These are phyloP conservation scores for Phyllotreta striolata DNA, from an alignment of 2,888 invertebrate genomes.

Conservation along the genomic window DNA sequence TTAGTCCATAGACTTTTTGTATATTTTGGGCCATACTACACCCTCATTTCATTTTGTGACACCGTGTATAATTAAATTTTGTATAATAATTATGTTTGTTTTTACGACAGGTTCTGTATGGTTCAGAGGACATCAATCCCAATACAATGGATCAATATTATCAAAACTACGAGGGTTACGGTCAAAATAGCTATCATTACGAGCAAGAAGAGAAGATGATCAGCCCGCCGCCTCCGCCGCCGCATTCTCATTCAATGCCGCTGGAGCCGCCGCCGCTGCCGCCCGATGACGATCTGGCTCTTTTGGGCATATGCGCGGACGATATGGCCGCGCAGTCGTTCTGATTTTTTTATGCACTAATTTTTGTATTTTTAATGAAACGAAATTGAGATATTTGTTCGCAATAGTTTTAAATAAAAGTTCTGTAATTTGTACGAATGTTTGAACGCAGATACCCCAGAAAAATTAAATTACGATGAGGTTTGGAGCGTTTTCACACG, in stretches of 20 bases:
- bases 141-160: slow-evolving; percentile 52
- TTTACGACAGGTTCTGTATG: slow-evolving; percentile 40
- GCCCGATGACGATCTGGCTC: slow-evolving; percentile 71
- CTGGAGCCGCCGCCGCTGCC: slow-evolving; percentile 59
- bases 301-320: slow-evolving; percentile 86
- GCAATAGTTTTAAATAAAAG: no score
- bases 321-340: slow-evolving; percentile 71
- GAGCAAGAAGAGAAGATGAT: slow-evolving; percentile 5
- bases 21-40: no score
- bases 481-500: no score
- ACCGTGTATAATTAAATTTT: no score
- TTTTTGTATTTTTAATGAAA: slow-evolving; percentile 3
- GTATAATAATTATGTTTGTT: slow-evolving; percentile 6
- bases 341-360: slow-evolving; percentile 40
- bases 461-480: no score
- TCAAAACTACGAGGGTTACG: slow-evolving; percentile 53
- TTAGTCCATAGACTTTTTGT: no score
- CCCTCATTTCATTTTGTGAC: no score
- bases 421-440: no score
- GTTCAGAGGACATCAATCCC: slow-evolving; percentile 46
- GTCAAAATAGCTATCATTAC: slow-evolving; percentile 44
- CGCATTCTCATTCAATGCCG: slow-evolving; percentile 56
- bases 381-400: no score
- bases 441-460: no score
- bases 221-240: slow-evolving; percentile 44